These are phyloP conservation scores for Ctenopoma kingsleyae DNA, from an alignment of 2,797 vertebrate genomes.

Conservation along the genomic window DNA sequence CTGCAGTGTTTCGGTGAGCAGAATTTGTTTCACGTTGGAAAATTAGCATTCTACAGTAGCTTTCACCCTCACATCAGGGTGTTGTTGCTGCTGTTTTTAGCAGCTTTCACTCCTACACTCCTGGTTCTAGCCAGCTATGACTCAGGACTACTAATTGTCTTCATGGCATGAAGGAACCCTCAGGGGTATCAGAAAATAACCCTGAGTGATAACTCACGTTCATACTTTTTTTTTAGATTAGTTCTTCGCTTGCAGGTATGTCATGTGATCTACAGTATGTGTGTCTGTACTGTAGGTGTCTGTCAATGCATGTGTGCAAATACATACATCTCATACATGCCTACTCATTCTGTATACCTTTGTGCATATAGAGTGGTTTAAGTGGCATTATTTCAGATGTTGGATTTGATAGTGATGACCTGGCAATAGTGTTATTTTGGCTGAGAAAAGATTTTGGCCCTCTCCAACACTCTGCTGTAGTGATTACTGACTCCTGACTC, in stretches of 20 bases:
- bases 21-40: conserved; percentile 42
- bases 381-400: conserved; percentile 29
- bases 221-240: conserved; percentile 39
- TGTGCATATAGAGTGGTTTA: conserved; percentile 4
- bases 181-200: conserved; percentile 71
- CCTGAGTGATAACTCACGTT: conserved; percentile 64
- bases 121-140: conserved; percentile 70
- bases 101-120: conserved; percentile 75
- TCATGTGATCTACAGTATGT: conserved; percentile 33
- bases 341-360: not conserved
- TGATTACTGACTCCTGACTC: conserved; percentile 63
- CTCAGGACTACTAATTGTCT: conserved; percentile 78
- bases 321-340: not conserved
- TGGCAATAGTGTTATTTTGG: conserved; percentile 57
- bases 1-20: conserved; percentile 39
- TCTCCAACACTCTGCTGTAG: conserved; percentile 43
- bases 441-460: conserved; percentile 49
- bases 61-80: conserved; percentile 70
- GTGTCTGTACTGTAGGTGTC: conserved; percentile 9
- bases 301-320: conserved; percentile 1
- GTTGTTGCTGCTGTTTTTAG: conserved; percentile 78
- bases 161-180: conserved; percentile 65
- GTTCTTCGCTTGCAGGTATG: conserved; percentile 30
- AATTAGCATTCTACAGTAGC: conserved; percentile 64
- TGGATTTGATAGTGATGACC: conserved; percentile 46